phyloP scores from a whole-genome alignment of 2,113 vertebrate species.

The Mesitornis unicolor region DNA sequence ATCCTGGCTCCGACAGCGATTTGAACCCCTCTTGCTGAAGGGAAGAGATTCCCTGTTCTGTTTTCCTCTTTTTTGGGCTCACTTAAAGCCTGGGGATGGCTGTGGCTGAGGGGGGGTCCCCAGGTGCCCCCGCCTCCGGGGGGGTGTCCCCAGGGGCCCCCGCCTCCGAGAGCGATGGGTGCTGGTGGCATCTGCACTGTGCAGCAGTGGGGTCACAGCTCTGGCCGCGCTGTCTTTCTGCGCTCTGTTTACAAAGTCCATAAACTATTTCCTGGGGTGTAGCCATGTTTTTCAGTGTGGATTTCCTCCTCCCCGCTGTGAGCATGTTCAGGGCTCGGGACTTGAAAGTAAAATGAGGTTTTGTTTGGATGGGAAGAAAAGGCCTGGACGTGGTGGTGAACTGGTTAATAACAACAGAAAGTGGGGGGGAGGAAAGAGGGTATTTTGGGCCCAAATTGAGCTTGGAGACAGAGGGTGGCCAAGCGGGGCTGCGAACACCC shows the following conservation, averaged over 20 bases:
- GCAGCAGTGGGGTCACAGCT: background rate
- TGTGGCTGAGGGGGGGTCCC: accelerated
- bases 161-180: background rate
- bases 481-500: background rate
- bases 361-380: background rate
- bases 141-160: background rate
- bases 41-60: accelerated
- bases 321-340: background rate
- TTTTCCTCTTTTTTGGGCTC: background rate
- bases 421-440: no score
- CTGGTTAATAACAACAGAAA: background rate
- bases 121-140: no score
- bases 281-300: background rate
- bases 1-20: background rate
- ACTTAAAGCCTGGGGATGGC: accelerated
- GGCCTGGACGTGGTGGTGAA: background rate
- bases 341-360: background rate
- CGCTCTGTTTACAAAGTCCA: background rate
- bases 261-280: background rate
- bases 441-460: background rate
- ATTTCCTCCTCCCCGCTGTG: constrained; percentile 3
- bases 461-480: background rate
- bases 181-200: accelerated
- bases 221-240: background rate
- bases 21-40: background rate